Base-by-base conservation (phyloP, 2,797 vertebrate genomes). In the Lepus townsendii region DNA sequence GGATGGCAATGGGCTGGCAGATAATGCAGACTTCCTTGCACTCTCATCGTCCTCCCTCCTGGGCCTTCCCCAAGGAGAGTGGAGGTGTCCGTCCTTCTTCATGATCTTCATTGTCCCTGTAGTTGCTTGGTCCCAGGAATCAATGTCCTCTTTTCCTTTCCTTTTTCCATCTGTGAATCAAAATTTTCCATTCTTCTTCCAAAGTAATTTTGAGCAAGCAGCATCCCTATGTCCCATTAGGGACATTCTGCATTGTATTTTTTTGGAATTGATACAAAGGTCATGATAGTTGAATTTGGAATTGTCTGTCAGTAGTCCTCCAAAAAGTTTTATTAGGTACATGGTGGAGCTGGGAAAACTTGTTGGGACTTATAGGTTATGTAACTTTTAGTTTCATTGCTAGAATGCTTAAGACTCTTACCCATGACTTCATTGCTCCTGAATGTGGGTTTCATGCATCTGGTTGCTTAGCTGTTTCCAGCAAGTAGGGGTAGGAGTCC, bases 381-480 rank as follows among this genome's bases (percentile, higher is more conserved):
- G 19, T 60, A 92, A 83, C 52, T 83, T 90, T 95, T 65, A 82
- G 80, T 66, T 96, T 97, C 90, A 60, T 93, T 94, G 71, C 91
- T 95, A 95, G 73, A 90, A 92, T 95, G 69, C 50, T 94, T 95
- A 66, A 50, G 82, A 92, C 83, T 83, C 77, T 94, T 71, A 76
- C 6, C 62, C 52, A 83, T 97, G 93, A 96, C 82, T 95, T 96
- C 84, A 93, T 89, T 83, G 68, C 88, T 90, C 50, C 85, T 92
- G 71, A 90, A 92, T 95, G 94, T 79, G n/a, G 76, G n/a, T 90
- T 94, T 97, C 88, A 88, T 92, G 77, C 93, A 92, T 95, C 84
- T 95, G 93, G 87, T 96, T 95, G 65, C 88, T 95, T 69, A 35
- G 42, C 85, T 94, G 68, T 95, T 96, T 97, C 84, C 78, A 97